Evolutionary conservation across 2,113 vertebrate species (phyloP).

Genomic region (Penelope pileata): DNA sequence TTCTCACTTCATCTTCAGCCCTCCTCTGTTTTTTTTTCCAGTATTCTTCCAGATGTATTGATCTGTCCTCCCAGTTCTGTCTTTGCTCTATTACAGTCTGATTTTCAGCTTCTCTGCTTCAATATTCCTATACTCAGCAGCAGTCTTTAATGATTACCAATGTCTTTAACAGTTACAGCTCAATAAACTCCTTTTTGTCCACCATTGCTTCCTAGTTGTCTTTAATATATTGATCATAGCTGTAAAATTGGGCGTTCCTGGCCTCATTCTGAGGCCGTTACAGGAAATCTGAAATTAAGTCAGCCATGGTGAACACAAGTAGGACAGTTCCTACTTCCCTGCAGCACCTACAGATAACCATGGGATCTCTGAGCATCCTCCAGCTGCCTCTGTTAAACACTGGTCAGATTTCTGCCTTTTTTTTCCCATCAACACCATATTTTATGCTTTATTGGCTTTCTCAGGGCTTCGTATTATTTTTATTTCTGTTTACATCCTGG

Average conservation of each 20-base stretch:
- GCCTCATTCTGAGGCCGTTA: background rate
- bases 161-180: background rate
- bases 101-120: background rate
- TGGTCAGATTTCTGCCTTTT: background rate
- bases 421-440: background rate
- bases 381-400: background rate
- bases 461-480: too few species aligned
- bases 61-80: background rate
- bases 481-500: too few species aligned
- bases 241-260: background rate
- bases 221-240: background rate
- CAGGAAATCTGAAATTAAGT: background rate
- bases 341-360: background rate
- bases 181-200: background rate
- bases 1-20: background rate
- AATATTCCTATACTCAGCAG: background rate
- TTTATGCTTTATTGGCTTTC: background rate
- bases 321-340: background rate
- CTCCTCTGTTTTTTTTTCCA: background rate
- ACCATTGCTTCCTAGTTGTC: background rate
- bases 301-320: background rate
- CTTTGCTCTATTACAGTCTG: background rate
- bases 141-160: background rate
- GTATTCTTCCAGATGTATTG: background rate
- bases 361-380: background rate